Base-by-base conservation (phyloP, 1,140 invertebrate genomes). In the Euura saliciscinereae region DNA sequence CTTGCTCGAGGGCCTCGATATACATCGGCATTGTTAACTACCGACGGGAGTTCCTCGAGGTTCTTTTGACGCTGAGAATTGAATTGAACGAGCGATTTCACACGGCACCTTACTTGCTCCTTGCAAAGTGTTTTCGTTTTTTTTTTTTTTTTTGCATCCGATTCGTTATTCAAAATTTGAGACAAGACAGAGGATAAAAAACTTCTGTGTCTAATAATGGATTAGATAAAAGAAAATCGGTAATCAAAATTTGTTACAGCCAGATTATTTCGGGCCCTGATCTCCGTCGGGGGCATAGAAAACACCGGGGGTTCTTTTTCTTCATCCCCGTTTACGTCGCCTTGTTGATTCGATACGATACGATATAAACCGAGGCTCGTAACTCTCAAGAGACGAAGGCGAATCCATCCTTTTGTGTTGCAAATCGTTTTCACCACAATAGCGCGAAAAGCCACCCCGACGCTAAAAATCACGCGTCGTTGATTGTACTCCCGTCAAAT, bases 401-500 rank as follows among this genome's bases (percentile, higher is more conserved):
- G 5, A n/a, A 11, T n/a, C 8, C 51, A 8, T 59, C 51, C 51
- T 59, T 59, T 59, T 59, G 51, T 59, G 51, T 59, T 59, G 51
- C 51, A 59, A 59, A 59, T 59, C 51, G 51, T 4, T 59, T 59
- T 59, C 51, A n/a, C 51, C 51, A 59, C 51, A 59, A 59, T 59
- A 59, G 51, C 28, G 28, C 28, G 28, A 28, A 28, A 8, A 8
- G 10, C 13, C 51, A 59, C 51, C 51, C 51, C 51, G 51, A 59
- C 10, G 13, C 51, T 59, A 8, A n/a, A n/a, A 59, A 59, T 59
- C 51, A 59, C 51, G 51, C 51, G 51, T 59, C 51, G 51, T n/a
- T 59, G 51, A 59, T 59, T 59, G 51, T 59, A 59, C 51, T 8
- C 51, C 8, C 51, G 51, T 59, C 51, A 59, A 59, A 59, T 59